Evolutionary conservation across 2,888 invertebrate species (phyloP).

Genomic region (Ectemnius cavifrons): DNA sequence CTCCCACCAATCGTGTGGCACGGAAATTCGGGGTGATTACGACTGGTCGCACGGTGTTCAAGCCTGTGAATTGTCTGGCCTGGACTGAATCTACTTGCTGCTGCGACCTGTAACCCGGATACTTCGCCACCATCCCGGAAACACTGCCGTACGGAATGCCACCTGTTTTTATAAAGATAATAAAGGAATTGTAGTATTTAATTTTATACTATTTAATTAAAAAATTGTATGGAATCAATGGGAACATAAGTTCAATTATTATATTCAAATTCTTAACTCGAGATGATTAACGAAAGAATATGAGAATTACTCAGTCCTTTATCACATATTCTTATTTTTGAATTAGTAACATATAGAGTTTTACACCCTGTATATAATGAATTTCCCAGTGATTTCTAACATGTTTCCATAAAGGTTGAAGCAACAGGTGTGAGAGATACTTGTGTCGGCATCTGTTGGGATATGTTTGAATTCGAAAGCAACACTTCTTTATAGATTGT

Average conservation of each 20-base stretch:
- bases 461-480: background rate
- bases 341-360: too few species aligned
- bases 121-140: slow-evolving; percentile 81
- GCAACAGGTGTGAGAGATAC: background rate
- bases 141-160: slow-evolving; percentile 83
- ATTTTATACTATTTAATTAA: background rate
- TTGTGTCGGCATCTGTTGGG: slow-evolving; percentile 36
- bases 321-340: too few species aligned
- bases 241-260: too few species aligned
- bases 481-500: background rate
- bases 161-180: slow-evolving; percentile 75
- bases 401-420: background rate
- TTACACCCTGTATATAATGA: too few species aligned
- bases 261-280: too few species aligned
- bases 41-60: slow-evolving; percentile 42
- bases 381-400: background rate
- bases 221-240: too few species aligned
- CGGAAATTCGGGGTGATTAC: slow-evolving; percentile 62
- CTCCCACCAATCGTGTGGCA: slow-evolving; percentile 50
- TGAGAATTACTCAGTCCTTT: too few species aligned
- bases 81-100: slow-evolving; percentile 19
- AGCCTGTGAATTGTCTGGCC: slow-evolving; percentile 38
- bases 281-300: too few species aligned
- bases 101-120: slow-evolving; percentile 61
- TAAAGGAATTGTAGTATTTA: background rate